phyloP scores from a whole-genome alignment of 2,797 vertebrate genomes.

The Falco columbarius region DNA sequence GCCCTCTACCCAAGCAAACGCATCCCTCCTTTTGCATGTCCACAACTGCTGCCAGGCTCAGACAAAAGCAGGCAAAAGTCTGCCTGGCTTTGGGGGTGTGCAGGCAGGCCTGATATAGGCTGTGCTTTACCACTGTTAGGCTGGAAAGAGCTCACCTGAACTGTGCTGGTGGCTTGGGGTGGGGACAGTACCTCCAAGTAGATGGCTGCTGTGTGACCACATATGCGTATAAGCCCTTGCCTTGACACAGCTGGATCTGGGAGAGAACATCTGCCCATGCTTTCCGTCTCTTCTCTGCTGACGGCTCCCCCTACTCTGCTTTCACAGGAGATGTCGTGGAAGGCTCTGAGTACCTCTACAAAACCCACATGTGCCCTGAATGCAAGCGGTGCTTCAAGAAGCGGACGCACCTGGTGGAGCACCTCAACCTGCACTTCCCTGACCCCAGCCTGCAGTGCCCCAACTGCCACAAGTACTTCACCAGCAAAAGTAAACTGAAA shows the following conservation, averaged over 20 bases:
- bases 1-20: not conserved
- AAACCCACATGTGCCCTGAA: slow-evolving; percentile 93
- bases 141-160: not conserved
- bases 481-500: slow-evolving; percentile 95
- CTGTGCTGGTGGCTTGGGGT: not conserved
- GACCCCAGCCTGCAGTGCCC: slow-evolving; percentile 93
- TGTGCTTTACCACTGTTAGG: not conserved
- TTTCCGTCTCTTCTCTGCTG: not conserved
- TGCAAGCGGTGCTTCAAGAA: slow-evolving; percentile 97
- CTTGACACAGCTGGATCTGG: not conserved
- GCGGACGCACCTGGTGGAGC: slow-evolving; percentile 92
- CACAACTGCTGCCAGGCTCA: not conserved
- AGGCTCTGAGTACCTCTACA: slow-evolving; percentile 85
- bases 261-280: not conserved
- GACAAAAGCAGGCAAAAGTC: not conserved
- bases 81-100: accelerated
- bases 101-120: not conserved
- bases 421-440: slow-evolving; percentile 92
- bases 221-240: not conserved
- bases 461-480: slow-evolving; percentile 92
- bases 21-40: accelerated
- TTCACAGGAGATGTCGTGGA: slow-evolving; percentile 77
- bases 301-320: not conserved
- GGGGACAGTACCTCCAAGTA: not conserved
- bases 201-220: not conserved